Percentiles rank a stretch among this genome's conserved stretches.
Evolutionary conservation across 1,140 invertebrate genomes (phyloP).

Genomic region (Musca domestica): DNA sequence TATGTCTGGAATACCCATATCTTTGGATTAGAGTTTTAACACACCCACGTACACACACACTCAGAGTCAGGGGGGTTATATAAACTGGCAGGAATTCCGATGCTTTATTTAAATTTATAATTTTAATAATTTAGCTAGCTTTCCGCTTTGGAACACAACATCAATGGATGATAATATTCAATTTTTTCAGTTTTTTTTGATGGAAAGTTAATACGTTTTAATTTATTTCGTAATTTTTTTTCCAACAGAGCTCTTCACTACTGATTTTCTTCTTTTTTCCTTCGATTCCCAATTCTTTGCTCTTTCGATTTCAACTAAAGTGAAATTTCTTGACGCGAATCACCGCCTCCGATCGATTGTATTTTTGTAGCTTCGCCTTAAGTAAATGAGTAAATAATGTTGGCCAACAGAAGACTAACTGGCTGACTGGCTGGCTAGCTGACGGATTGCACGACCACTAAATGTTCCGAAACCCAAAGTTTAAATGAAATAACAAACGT

Average conservation of each 20-base stretch:
- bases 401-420: no score
- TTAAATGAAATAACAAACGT: no score
- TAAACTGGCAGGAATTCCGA: no score
- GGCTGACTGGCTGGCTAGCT: no score
- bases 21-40: not conserved
- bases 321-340: not conserved
- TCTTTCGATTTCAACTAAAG: slow-evolving; percentile 17
- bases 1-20: slow-evolving; percentile 63
- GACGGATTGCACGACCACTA: no score
- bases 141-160: no score
- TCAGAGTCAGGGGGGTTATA: no score
- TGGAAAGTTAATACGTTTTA: not conserved
- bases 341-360: not conserved
- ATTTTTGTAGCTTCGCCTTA: slow-evolving; percentile 14
- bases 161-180: not conserved
- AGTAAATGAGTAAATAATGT: not conserved
- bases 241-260: not conserved
- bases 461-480: no score
- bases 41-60: no score
- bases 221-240: not conserved
- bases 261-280: not conserved
- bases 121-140: no score
- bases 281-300: slow-evolving; percentile 12
- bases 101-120: no score
- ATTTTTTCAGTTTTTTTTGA: not conserved